Base-by-base conservation (phyloP, 1,140 invertebrate genomes). In the Zaprionus capensis region DNA sequence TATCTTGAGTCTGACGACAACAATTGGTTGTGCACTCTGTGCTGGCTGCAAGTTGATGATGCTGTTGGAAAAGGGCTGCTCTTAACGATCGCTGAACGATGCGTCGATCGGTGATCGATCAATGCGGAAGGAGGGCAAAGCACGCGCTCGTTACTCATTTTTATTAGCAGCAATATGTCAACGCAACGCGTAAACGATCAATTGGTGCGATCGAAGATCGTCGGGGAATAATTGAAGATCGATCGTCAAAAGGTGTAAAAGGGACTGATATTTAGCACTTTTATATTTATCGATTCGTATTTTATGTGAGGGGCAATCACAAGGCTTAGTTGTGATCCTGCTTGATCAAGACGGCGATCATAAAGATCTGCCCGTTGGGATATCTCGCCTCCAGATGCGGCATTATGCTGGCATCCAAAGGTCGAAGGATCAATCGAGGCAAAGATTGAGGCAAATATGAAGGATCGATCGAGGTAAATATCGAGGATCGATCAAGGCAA, bases 361-460 rank as follows among this genome's bases (percentile, higher is more conserved):
- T 95, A 71, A 94, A 95, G 3, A 93, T 93, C 0, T 95, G 94
- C 26, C 94, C 93, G 80, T 96, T 95, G 2, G 94, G 96, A 84
- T 96, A 96, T 0, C 94, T 96, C 0, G 94, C 92, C 0, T 94
- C 81, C 15, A 94, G 80, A 67, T 93, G 78, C 2, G 94, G 94
- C 94, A 96, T 96, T 36, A 97, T 95, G 7, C 96, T 96, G 41
- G 96, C 96, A 88, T 97, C 97, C 1, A 95, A 94, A 28, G 6
- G 6, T 34, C 9, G 0, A 11, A 11, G 9, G 31, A 34, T 34
- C 3, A 2, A 34, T 34, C 31, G 31, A 34, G 9, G 31, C 9
- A 11, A 34, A 11, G 9, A 34, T 34, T 0, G 9, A 34, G 31
- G 2, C 31, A 31, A 11, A 11, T 31, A 31, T 31, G 9, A 0